Conservation (phyloP, 2,113 vertebrate species). For the Dasyornis broadbenti region DNA sequence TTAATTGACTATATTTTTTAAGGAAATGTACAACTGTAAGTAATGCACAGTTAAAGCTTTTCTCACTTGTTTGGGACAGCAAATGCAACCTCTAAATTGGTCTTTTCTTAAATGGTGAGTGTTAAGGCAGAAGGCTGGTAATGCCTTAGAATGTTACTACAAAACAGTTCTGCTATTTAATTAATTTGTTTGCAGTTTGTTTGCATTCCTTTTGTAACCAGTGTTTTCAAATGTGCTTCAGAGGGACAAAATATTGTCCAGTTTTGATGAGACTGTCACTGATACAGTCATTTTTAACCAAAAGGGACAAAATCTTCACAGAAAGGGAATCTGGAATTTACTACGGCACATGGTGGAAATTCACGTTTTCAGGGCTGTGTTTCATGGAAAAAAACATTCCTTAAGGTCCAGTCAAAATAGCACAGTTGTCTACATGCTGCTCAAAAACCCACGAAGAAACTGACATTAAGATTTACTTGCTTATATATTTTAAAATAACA, state of each 20-base stretch:
- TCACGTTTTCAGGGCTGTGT: not conserved
- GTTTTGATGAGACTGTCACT: not conserved
- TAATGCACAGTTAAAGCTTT: not conserved
- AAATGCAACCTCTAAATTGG: not conserved
- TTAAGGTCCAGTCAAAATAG: conserved; percentile 8
- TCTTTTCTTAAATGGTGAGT: not conserved
- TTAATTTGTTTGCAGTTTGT: conserved; percentile 11
- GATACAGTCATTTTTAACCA: not conserved
- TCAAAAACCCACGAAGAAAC: not conserved
- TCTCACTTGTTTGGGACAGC: not conserved
- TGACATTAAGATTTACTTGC: not conserved
- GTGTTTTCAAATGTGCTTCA: not conserved
- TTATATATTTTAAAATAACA: not conserved
- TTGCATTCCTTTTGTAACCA: not conserved
- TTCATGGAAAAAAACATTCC: not conserved
- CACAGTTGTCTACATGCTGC: not conserved
- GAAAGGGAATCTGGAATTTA: not conserved
- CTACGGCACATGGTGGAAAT: not conserved
- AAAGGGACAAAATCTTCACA: not conserved
- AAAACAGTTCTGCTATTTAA: not conserved
- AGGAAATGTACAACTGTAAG: not conserved
- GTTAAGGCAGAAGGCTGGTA: not conserved
- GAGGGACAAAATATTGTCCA: not conserved
- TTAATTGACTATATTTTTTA: not conserved
- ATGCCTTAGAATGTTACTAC: not conserved